Conservation (phyloP, 2,113 vertebrate species). For the Silurus glanis region DNA sequence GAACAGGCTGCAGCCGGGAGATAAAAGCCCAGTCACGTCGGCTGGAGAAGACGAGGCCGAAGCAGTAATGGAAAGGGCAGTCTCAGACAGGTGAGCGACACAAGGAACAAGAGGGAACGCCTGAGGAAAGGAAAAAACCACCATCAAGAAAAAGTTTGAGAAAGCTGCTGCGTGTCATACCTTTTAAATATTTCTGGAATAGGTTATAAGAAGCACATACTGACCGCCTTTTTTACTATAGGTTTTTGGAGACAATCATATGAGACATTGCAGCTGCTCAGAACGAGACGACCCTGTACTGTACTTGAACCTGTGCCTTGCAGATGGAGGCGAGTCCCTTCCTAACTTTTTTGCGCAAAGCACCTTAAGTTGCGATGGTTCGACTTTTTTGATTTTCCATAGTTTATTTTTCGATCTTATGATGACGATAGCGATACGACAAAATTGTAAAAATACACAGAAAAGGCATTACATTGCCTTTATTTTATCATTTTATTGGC, state of each 20-base stretch:
- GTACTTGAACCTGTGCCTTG: constrained; percentile 9
- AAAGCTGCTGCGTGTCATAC: neutral
- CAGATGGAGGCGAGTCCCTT: neutral
- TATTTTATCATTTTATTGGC: too few species aligned
- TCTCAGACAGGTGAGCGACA: constrained; percentile 33
- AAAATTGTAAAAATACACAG: too few species aligned
- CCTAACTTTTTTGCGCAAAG: neutral
- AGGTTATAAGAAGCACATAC: neutral
- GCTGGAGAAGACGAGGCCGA: constrained; percentile 19
- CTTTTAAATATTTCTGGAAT: constrained; percentile 20
- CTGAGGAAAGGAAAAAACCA: constrained; percentile 13
- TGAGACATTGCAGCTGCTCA: constrained; percentile 7
- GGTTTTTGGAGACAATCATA: constrained; percentile 2
- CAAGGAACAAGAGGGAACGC: neutral
- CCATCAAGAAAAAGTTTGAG: constrained; percentile 23
- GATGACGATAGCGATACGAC: too few species aligned
- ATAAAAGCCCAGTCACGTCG: constrained; percentile 45
- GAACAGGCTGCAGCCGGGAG: constrained; percentile 45
- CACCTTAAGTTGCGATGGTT: too few species aligned
- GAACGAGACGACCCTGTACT: constrained; percentile 11
- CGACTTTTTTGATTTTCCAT: too few species aligned
- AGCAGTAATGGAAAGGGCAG: constrained; percentile 42
- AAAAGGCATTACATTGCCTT: too few species aligned
- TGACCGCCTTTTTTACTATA: neutral
- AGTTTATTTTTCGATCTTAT: too few species aligned